Evolutionary conservation across 2,113 vertebrate genomes (phyloP).

Genomic region (Axis porcinus): DNA sequence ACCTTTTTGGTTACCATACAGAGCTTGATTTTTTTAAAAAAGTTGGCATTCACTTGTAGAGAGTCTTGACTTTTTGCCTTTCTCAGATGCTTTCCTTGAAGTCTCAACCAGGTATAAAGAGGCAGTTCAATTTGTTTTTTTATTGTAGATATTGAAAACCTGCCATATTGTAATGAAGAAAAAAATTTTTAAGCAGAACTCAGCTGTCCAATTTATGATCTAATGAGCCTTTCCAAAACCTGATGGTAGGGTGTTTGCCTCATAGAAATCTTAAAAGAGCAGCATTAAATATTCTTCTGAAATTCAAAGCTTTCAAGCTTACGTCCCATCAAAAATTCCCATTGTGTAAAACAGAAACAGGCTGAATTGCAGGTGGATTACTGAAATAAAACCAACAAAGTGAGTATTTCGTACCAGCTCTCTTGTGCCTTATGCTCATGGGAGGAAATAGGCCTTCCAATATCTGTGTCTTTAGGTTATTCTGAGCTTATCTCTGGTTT

Average conservation of each 20-base stretch:
- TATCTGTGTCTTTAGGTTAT: background rate
- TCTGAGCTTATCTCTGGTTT: background rate
- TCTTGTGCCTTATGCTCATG: background rate
- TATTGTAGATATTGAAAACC: background rate
- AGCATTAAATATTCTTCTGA: constrained; percentile 10
- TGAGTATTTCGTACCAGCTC: background rate
- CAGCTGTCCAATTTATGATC: background rate
- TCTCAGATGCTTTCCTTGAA: constrained; percentile 26
- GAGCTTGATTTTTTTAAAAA: background rate
- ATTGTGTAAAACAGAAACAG: constrained; percentile 25
- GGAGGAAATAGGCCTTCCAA: background rate
- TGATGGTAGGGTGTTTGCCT: background rate
- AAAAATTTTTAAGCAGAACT: background rate
- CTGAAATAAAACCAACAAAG: background rate
- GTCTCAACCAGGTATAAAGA: background rate
- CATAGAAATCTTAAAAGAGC: background rate
- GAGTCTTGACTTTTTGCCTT: background rate
- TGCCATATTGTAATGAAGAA: background rate
- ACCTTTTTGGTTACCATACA: background rate
- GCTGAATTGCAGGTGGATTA: background rate
- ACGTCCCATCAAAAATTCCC: background rate
- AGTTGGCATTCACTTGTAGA: background rate
- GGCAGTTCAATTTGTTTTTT: background rate
- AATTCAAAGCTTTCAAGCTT: background rate
- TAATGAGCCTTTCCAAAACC: constrained; percentile 27